Evolutionary conservation across 1,140 invertebrate species (phyloP).

Genomic region (Cyclina sinensis): DNA sequence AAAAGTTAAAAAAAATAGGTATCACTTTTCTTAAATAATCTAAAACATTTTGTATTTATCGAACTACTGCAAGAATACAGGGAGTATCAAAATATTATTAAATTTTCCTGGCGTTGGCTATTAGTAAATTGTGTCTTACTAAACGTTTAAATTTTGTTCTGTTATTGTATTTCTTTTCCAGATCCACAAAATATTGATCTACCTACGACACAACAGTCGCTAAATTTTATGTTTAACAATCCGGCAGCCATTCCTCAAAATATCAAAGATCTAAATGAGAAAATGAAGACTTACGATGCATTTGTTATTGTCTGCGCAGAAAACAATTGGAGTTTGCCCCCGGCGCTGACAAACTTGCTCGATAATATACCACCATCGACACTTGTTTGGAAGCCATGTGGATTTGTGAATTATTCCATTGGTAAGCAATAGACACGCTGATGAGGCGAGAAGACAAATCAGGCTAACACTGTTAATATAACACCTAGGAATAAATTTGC

Average conservation of each 20-base stretch:
- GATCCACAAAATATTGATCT: not conserved
- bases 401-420: conserved; percentile 37
- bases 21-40: no score
- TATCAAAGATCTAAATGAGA: conserved; percentile 1
- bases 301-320: conserved; percentile 32
- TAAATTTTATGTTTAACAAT: conserved; percentile 27
- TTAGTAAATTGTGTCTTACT: no score
- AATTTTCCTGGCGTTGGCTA: no score
- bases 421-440: not conserved
- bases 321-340: conserved; percentile 22
- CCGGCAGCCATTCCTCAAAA: not conserved
- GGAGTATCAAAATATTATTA: no score
- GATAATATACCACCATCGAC: conserved; percentile 19
- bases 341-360: not conserved
- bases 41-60: no score
- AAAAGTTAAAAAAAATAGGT: no score
- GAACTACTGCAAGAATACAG: no score
- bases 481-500: no score
- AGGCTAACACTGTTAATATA: no score
- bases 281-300: conserved; percentile 16
- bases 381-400: conserved; percentile 27
- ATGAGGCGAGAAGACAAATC: no score
- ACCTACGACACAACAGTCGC: not conserved
- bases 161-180: not conserved
- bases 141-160: no score